Percentiles rank a stretch among this genome's conserved stretches.
Evolutionary conservation across 2,113 vertebrate genomes (phyloP).

Genomic region (Rhizomys pruinosus): DNA sequence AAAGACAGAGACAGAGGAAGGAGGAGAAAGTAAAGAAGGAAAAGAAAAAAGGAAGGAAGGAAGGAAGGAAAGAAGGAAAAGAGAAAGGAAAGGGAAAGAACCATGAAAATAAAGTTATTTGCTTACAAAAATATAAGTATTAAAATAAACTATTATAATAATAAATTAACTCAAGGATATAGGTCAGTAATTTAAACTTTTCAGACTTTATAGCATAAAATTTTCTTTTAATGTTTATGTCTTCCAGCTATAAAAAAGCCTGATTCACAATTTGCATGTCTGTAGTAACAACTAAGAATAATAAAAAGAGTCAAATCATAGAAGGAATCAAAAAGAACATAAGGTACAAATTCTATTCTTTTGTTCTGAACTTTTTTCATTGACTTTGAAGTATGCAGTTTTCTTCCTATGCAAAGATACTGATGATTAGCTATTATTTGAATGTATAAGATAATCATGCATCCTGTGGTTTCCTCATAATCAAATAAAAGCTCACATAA

Average conservation of each 20-base stretch:
- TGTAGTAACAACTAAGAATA: conserved; percentile 8
- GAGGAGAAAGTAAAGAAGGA: no score
- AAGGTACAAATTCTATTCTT: no score
- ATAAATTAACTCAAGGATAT: not conserved
- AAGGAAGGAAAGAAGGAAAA: no score
- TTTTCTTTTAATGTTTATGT: not conserved
- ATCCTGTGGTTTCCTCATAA: no score
- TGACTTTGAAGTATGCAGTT: no score
- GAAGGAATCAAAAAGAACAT: no score
- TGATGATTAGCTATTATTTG: no score
- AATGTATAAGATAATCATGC: no score
- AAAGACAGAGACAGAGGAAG: not conserved
- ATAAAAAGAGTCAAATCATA: not conserved
- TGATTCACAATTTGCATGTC: not conserved
- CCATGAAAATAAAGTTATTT: not conserved
- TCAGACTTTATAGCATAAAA: not conserved
- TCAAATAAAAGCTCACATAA: not conserved
- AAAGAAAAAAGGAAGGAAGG: no score
- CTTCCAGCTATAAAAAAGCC: not conserved
- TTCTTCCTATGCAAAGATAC: no score
- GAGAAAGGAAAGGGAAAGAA: no score
- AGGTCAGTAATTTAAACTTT: not conserved
- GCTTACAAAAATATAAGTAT: not conserved
- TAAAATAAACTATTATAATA: not conserved
- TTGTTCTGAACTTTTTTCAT: no score